Conservation (phyloP, 2,888 invertebrate genomes). For the Pristionchus maxplancki region DNA sequence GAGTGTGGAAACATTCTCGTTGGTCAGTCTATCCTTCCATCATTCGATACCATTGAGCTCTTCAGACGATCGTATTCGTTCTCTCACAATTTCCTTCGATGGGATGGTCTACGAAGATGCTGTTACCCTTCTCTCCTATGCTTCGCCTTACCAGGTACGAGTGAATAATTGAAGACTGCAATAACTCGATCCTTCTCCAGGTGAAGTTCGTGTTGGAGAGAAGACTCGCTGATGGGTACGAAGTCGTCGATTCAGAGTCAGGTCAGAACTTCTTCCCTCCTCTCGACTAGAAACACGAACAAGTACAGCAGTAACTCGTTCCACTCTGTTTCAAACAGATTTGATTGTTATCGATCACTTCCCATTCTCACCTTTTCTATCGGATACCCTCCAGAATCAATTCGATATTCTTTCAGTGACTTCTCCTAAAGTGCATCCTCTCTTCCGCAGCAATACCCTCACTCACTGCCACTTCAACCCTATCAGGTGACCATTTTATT, state of each 20-base stretch:
- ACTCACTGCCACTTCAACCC: slow-evolving; percentile 68
- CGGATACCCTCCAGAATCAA: background rate
- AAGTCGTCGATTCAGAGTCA: slow-evolving; percentile 36
- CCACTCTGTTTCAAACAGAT: background rate
- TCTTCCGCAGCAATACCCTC: slow-evolving; percentile 68
- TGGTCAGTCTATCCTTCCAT: too few relatives aligned
- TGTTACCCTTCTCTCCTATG: slow-evolving; percentile 90
- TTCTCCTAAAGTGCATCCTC: slow-evolving; percentile 58
- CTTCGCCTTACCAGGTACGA: slow-evolving; percentile 89
- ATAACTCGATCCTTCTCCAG: slow-evolving; percentile 44
- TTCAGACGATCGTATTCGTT: slow-evolving; percentile 90
- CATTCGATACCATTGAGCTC: too few relatives aligned
- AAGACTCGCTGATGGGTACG: slow-evolving; percentile 55
- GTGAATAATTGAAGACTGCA: background rate
- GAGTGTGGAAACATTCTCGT: slow-evolving; percentile 88
- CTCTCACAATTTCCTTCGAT: slow-evolving; percentile 89
- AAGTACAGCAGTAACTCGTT: background rate
- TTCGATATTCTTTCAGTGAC: slow-evolving; percentile 36
- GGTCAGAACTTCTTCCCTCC: background rate
- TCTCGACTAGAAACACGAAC: background rate
- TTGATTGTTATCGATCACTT: background rate
- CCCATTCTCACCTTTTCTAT: background rate
- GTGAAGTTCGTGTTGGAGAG: slow-evolving; percentile 67
- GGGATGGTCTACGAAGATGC: slow-evolving; percentile 93
- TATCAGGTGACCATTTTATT: slow-evolving; percentile 50